Conservation (phyloP, 2,888 invertebrate species). For the Crossocerus cetratus region DNA sequence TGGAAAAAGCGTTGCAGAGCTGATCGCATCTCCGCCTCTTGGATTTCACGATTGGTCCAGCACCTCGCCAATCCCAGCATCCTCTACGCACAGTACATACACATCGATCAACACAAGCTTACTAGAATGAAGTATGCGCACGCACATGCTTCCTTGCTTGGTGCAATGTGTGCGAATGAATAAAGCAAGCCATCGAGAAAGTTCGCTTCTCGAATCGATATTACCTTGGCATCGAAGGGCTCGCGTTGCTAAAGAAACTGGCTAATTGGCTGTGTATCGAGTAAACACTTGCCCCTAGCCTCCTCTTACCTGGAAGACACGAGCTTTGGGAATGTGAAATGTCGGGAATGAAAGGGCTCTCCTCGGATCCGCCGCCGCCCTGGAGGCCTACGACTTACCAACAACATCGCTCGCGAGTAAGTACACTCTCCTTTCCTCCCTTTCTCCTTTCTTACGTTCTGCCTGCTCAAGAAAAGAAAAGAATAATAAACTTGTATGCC, state of each 20-base stretch:
- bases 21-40: conserved; percentile 47
- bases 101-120: too few species aligned
- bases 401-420: conserved; percentile 68
- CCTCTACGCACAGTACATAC: conserved; percentile 13
- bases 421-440: background rate
- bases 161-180: too few species aligned
- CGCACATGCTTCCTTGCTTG: too few species aligned
- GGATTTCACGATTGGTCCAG: conserved; percentile 50
- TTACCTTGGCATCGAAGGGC: background rate
- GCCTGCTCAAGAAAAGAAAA: background rate
- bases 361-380: conserved; percentile 30
- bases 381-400: conserved; percentile 66
- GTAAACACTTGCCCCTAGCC: conserved; percentile 43
- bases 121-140: too few species aligned
- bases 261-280: conserved; percentile 33
- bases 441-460: background rate
- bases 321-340: conserved; percentile 37
- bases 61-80: conserved; percentile 49
- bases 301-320: background rate
- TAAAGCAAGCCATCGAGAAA: too few species aligned
- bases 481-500: background rate
- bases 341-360: conserved; percentile 29
- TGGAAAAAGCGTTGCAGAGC: conserved; percentile 16
- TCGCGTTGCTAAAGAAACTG: conserved; percentile 58
- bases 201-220: conserved; percentile 54